Evolutionary conservation across 2,888 invertebrate species (phyloP).

Genomic region (Digitonthophagus gazella): DNA sequence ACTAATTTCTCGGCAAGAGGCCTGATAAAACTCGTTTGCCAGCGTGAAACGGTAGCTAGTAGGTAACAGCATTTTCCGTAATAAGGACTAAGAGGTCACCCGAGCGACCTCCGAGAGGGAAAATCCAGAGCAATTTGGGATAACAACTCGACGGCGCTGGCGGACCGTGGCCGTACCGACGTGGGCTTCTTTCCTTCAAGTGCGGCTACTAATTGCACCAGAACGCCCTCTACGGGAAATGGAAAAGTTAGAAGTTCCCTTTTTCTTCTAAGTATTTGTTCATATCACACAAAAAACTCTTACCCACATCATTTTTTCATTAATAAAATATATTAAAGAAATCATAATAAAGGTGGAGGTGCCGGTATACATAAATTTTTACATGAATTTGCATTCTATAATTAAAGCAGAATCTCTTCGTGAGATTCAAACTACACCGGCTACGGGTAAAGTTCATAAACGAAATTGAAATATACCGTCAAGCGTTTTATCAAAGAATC

Average conservation of each 20-base stretch:
- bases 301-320: too few species aligned
- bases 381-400: constrained; percentile 16
- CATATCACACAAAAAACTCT: not conserved
- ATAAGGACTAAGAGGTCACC: constrained; percentile 8
- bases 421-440: not conserved
- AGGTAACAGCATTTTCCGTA: not conserved
- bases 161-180: constrained; percentile 10
- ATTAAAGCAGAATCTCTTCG: constrained; percentile 7
- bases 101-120: constrained; percentile 2
- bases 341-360: too few species aligned
- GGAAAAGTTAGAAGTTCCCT: constrained; percentile 12
- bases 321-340: too few species aligned
- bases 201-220: constrained; percentile 8
- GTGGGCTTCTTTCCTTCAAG: constrained; percentile 11
- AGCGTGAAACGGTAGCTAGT: not conserved
- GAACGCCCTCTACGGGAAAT: constrained; percentile 9
- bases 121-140: constrained; percentile 18
- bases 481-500: constrained; percentile 10
- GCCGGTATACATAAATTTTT: too few species aligned
- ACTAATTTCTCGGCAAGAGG: not conserved
- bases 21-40: not conserved
- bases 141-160: constrained; percentile 7
- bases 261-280: not conserved
- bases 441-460: constrained; percentile 13
- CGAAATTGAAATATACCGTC: constrained; percentile 16